Evolutionary conservation across 1,140 invertebrate genomes (phyloP).

Genomic region (Brachionus angularis): DNA sequence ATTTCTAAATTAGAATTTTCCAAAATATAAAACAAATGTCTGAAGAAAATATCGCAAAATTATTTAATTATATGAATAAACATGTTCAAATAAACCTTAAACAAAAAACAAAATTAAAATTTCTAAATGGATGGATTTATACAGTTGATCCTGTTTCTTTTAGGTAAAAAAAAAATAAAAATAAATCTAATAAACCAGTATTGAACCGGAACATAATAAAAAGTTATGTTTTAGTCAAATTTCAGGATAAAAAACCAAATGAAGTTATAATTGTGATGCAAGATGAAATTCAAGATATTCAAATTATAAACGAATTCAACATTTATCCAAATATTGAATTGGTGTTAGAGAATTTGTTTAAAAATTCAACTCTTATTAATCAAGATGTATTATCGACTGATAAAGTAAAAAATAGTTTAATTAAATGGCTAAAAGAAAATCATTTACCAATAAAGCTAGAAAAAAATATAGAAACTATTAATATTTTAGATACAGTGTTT

Average conservation of each 20-base stretch:
- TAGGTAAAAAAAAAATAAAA: not conserved
- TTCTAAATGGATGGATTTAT: conserved; percentile 8
- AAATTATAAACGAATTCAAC: no score
- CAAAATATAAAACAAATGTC: not conserved
- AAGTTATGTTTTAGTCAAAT: conserved; percentile 14
- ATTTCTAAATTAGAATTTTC: not conserved
- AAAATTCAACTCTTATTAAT: no score
- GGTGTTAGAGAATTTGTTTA: no score
- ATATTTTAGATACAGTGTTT: conserved; percentile 34
- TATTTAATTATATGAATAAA: conserved; percentile 8
- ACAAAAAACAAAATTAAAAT: not conserved
- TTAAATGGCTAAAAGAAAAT: conserved; percentile 36
- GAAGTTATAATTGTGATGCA: conserved; percentile 1
- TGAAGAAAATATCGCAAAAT: not conserved
- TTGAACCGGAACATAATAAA: not conserved
- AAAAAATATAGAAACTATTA: not conserved
- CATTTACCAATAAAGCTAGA: conserved; percentile 5
- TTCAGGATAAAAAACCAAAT: not conserved
- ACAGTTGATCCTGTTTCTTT: conserved; percentile 19
- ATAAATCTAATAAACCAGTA: not conserved
- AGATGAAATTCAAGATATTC: no score
- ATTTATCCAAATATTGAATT: no score
- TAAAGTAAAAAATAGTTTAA: not conserved
- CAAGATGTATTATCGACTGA: not conserved
- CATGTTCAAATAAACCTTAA: conserved; percentile 26